These are phyloP conservation scores for Eulithis testata DNA, from an alignment of 2,888 invertebrate species.

Conservation along the genomic window DNA sequence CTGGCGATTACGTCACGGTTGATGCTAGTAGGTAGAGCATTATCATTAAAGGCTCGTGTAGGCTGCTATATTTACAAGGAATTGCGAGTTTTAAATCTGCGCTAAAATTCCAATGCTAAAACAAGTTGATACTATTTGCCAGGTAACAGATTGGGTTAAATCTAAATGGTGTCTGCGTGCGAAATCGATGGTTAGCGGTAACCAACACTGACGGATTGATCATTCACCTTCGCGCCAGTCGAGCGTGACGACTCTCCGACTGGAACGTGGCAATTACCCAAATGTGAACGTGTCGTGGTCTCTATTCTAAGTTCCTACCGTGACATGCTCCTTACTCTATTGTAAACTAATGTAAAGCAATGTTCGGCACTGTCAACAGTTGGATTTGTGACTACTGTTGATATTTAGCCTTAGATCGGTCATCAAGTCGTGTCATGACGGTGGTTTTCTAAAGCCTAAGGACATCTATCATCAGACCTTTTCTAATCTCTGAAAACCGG, in stretches of 20 bases:
- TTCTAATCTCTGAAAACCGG: neutral
- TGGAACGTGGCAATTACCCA: slow-evolving; percentile 32
- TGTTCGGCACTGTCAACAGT: neutral
- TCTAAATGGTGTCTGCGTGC: slow-evolving; percentile 24
- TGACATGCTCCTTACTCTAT: neutral
- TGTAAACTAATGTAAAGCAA: neutral
- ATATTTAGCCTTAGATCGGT: neutral
- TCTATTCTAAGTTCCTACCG: neutral
- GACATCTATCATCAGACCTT: neutral
- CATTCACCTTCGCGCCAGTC: slow-evolving; percentile 41
- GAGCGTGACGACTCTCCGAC: slow-evolving; percentile 38
- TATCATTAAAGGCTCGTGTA: slow-evolving; percentile 40
- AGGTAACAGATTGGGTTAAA: slow-evolving; percentile 6
- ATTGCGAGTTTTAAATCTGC: slow-evolving; percentile 8
- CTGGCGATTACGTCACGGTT: slow-evolving; percentile 49
- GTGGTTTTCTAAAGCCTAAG: neutral
- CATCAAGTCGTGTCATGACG: neutral
- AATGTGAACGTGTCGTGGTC: slow-evolving; percentile 28
- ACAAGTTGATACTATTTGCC: neutral
- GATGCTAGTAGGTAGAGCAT: slow-evolving; percentile 44
- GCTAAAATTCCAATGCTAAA: neutral
- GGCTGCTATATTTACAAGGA: slow-evolving; percentile 18
- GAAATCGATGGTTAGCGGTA: slow-evolving; percentile 36
- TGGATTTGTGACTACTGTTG: neutral
- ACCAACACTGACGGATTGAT: slow-evolving; percentile 44